A percentile compares a stretch with the other conserved stretches of the same genome.
These are phyloP conservation scores for Aspidiotus destructor DNA, from an alignment of 2,888 invertebrate genomes.

Conservation along the genomic window DNA sequence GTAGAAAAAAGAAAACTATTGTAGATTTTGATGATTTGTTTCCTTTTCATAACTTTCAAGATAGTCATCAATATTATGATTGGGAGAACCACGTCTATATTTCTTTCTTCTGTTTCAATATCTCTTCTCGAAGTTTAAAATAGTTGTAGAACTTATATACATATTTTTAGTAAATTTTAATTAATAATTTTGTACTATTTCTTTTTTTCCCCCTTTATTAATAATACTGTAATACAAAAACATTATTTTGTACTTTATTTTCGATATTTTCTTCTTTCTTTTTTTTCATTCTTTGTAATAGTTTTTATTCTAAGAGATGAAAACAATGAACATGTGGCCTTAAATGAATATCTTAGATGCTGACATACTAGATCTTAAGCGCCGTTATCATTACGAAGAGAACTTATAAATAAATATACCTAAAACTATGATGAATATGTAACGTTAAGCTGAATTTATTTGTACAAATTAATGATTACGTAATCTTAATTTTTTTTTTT, in stretches of 20 bases:
- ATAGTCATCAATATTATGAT: slow-evolving; percentile 1
- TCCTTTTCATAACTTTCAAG: slow-evolving; percentile 21
- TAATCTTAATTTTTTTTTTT: slow-evolving; percentile 29
- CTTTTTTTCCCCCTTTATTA: neutral
- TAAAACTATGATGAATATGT: neutral
- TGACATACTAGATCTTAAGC: slow-evolving; percentile 26
- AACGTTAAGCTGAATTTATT: slow-evolving; percentile 30
- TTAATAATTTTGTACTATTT: slow-evolving; percentile 14
- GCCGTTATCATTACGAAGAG: slow-evolving; percentile 25
- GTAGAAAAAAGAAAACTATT: slow-evolving; percentile 8
- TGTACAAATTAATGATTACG: slow-evolving; percentile 32
- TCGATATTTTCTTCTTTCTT: slow-evolving; percentile 9
- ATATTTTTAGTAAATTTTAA: slow-evolving; percentile 18
- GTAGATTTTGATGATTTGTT: slow-evolving; percentile 10
- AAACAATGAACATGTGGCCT: slow-evolving; percentile 26
- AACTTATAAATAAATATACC: too few species aligned
- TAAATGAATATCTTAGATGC: slow-evolving; percentile 28
- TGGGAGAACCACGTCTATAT: neutral
- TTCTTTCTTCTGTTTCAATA: neutral
- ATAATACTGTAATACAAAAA: too few species aligned
- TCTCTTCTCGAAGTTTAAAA: slow-evolving; percentile 9
- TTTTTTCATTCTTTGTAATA: slow-evolving; percentile 25
- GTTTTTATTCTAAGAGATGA: slow-evolving; percentile 16
- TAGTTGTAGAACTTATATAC: neutral
- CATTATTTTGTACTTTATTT: slow-evolving; percentile 8